Conservation (phyloP, 1,140 invertebrate species). For the Orussus abietinus region DNA sequence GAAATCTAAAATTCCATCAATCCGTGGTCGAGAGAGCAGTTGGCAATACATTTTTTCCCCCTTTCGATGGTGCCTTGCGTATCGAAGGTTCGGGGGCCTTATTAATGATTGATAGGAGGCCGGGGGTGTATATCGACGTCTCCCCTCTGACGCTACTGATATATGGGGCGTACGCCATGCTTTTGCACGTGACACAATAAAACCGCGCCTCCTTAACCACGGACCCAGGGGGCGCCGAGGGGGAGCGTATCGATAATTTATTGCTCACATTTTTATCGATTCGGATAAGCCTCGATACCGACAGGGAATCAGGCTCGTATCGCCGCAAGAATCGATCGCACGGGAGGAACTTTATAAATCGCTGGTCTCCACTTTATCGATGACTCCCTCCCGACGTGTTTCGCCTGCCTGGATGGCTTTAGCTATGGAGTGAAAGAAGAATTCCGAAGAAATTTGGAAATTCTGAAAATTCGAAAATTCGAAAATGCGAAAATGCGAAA, state of each 20-base stretch:
- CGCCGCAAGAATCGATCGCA: no score
- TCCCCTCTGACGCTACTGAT: slow-evolving; percentile 50
- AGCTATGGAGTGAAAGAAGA: no score
- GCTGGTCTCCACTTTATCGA: slow-evolving; percentile 18
- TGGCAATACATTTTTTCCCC: slow-evolving; percentile 44
- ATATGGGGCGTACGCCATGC: slow-evolving; percentile 39
- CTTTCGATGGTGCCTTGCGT: slow-evolving; percentile 8
- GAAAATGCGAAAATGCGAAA: no score
- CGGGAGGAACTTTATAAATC: no score
- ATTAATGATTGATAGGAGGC: slow-evolving; percentile 56
- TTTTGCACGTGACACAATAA: slow-evolving; percentile 52
- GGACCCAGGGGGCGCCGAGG: slow-evolving; percentile 1
- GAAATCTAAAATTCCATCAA: slow-evolving; percentile 55
- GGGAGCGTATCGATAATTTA: slow-evolving; percentile 25
- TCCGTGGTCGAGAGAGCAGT: slow-evolving; percentile 39
- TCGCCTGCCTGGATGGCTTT: no score
- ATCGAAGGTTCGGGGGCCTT: slow-evolving; percentile 31
- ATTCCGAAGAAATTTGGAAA: no score
- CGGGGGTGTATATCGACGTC: slow-evolving; percentile 54
- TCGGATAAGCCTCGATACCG: slow-evolving; percentile 27
- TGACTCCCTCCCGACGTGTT: slow-evolving; percentile 4
- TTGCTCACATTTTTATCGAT: slow-evolving; percentile 37
- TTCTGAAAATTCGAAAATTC: no score
- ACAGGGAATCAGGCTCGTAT: slow-evolving; percentile 1
- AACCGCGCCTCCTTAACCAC: no score